Percentiles rank a stretch among this genome's conserved stretches.
Evolutionary conservation across 2,113 vertebrate species (phyloP).

Genomic region (Caracal caracal): DNA sequence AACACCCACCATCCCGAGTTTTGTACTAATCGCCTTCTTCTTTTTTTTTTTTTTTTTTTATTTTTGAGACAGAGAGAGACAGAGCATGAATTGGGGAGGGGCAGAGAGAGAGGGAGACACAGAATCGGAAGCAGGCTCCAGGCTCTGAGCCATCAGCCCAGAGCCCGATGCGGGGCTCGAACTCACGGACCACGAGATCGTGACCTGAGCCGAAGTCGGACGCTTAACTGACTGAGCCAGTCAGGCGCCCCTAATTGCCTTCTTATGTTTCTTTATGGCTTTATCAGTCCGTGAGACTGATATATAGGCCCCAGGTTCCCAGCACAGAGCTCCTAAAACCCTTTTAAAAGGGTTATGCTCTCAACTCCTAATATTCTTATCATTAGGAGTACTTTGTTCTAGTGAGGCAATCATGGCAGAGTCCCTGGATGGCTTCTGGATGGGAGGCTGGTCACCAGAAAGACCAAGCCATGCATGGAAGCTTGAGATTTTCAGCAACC

Average conservation of each 20-base stretch:
- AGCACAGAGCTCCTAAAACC: not conserved
- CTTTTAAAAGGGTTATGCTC: no score
- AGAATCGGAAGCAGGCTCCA: no score
- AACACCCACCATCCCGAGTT: not conserved
- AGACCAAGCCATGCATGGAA: not conserved
- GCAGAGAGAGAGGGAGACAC: no score
- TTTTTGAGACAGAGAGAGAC: no score
- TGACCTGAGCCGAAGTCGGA: no score
- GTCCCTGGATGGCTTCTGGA: not conserved
- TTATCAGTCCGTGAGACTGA: not conserved
- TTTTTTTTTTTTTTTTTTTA: no score
- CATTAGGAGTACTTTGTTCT: not conserved
- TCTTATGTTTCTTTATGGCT: not conserved
- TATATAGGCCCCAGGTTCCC: not conserved
- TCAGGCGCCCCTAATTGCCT: not conserved
- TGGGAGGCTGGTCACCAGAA: not conserved
- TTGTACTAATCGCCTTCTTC: not conserved
- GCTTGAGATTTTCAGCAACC: not conserved
- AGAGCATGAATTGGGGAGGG: no score
- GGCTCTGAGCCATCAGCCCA: no score
- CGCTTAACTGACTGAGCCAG: no score
- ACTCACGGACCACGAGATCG: no score
- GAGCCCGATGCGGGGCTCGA: accelerated
- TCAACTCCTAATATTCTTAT: no score
- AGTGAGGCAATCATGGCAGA: not conserved